phyloP scores from a whole-genome alignment of 2,888 invertebrate genomes.

The Leptinotarsa rubiginosa region DNA sequence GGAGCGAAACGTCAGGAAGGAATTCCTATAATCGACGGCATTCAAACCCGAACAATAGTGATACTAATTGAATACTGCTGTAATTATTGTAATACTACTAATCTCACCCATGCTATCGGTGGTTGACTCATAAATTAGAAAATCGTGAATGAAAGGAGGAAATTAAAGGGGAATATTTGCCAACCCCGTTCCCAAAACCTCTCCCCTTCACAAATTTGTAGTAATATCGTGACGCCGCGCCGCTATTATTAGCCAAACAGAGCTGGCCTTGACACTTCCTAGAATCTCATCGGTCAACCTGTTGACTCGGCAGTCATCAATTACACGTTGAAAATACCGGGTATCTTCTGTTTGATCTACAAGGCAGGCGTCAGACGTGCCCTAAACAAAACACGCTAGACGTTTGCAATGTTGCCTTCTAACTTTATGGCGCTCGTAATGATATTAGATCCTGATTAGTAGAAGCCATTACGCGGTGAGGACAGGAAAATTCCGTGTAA shows the following conservation, averaged over 20 bases:
- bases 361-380: slow-evolving; percentile 5
- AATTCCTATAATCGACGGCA: too few relatives aligned
- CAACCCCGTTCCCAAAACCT: neutral
- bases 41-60: too few relatives aligned
- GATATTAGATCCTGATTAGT: slow-evolving; percentile 14
- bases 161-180: too few relatives aligned
- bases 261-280: neutral
- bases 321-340: slow-evolving; percentile 1
- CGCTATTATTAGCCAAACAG: slow-evolving; percentile 7
- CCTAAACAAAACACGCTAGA: neutral
- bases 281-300: slow-evolving; percentile 13
- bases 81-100: too few relatives aligned
- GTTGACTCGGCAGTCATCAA: slow-evolving; percentile 1
- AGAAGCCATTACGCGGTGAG: slow-evolving; percentile 1
- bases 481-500: slow-evolving; percentile 1
- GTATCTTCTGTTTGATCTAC: slow-evolving; percentile 6
- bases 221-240: neutral
- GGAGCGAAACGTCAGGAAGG: too few relatives aligned
- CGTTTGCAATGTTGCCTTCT: neutral
- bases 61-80: too few relatives aligned
- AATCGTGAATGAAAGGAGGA: too few relatives aligned
- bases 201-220: neutral
- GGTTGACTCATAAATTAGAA: too few relatives aligned
- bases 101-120: too few relatives aligned
- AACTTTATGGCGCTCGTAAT: neutral